Conservation (phyloP, 2,113 vertebrate genomes). For the Gnathonemus echidnorhynchus region DNA sequence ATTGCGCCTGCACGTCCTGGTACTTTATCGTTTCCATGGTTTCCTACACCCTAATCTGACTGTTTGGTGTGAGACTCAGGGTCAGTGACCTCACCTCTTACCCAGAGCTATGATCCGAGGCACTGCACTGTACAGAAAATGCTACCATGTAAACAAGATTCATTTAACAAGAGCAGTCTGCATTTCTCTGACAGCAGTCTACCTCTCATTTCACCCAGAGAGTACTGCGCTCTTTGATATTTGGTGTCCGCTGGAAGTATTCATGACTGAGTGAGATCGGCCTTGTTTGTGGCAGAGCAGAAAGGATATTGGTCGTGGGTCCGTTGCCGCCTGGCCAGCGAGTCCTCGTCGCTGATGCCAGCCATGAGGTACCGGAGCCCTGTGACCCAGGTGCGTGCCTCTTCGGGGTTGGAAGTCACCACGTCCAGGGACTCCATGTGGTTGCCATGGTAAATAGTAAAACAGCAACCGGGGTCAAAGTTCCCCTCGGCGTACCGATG, state of each 20-base stretch:
- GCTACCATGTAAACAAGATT: not conserved
- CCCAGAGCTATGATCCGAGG: not conserved
- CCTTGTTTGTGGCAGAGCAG: not conserved
- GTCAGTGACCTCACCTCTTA: not conserved
- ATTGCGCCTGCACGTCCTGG: not conserved
- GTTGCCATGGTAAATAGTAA: conserved; percentile 91
- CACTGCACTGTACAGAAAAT: not conserved
- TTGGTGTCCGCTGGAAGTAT: not conserved
- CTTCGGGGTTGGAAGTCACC: conserved; percentile 86
- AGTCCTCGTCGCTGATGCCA: conserved; percentile 94
- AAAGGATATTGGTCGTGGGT: conserved; percentile 96
- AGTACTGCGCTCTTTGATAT: not conserved
- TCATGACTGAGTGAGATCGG: not conserved
- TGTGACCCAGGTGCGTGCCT: conserved; percentile 92
- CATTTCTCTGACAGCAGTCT: not conserved
- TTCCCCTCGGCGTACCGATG: conserved; percentile 81
- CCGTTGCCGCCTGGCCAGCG: conserved; percentile 82
- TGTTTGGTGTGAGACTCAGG: not conserved
- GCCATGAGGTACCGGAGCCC: conserved; percentile 94
- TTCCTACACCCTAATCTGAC: not conserved
- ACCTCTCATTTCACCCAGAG: not conserved
- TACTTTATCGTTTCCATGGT: not conserved
- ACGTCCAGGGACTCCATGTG: conserved; percentile 94
- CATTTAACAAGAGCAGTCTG: not conserved
- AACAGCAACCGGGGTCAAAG: conserved; percentile 87